Conservation (phyloP, 2,113 vertebrate species). For the cattle (Bos taurus) region ARS-UCD2.0 NC_037356.1:16956501-16957000, state of each 20-base stretch:
- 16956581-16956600: too few relatives aligned
- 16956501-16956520: too few relatives aligned
- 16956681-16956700: background rate
- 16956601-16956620: too few relatives aligned
- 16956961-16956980: background rate
- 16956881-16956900: background rate
- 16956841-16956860: background rate
- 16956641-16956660: background rate
- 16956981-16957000: background rate
- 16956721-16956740: background rate
- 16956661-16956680: background rate
- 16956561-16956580: too few relatives aligned
- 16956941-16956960: background rate
- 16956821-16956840: background rate
- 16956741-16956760: background rate
- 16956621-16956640: background rate
- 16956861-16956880: background rate
- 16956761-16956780: background rate
- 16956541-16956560: too few relatives aligned
- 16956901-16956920: background rate
- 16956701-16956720: background rate
- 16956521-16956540: too few relatives aligned
- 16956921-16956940: background rate
- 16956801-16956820: background rate
- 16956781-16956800: background rate